A percentile compares a stretch with the other conserved stretches of the same genome.
Conservation (phyloP, 2,888 invertebrate species). For the Lycocerus yunnanus region DNA sequence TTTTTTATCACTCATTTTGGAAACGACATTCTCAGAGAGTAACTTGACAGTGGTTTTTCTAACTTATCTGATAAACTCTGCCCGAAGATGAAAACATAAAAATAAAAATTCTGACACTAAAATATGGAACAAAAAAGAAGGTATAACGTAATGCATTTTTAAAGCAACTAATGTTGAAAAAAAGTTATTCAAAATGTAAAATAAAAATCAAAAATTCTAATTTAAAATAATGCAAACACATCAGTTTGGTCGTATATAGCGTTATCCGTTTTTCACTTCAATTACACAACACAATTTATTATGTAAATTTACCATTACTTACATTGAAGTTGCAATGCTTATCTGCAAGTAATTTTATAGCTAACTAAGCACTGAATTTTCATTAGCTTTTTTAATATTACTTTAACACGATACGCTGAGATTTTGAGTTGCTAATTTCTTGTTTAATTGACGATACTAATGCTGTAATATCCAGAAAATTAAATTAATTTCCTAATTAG, state of each 20-base stretch:
- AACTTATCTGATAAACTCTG: background rate
- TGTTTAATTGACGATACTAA: background rate
- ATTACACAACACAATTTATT: background rate
- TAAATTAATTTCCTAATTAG: background rate
- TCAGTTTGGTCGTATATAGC: background rate
- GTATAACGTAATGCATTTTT: background rate
- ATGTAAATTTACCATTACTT: background rate
- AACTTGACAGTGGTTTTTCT: background rate
- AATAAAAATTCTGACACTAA: background rate
- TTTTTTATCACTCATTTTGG: background rate
- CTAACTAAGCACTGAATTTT: background rate
- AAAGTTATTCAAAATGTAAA: background rate
- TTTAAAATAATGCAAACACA: background rate
- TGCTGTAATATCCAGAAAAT: background rate
- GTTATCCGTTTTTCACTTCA: background rate
- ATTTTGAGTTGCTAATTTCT: background rate
- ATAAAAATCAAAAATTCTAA: background rate
- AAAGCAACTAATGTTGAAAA: background rate
- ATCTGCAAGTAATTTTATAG: background rate
- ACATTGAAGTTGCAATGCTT: background rate
- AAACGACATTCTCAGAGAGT: background rate
- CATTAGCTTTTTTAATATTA: background rate
- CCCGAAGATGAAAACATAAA: background rate
- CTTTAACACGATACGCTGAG: background rate
- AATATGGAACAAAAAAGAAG: background rate